A percentile compares a stretch with the other conserved stretches of the same genome.
Conservation (phyloP, 2,113 vertebrate genomes). For the Labrus mixtus region DNA sequence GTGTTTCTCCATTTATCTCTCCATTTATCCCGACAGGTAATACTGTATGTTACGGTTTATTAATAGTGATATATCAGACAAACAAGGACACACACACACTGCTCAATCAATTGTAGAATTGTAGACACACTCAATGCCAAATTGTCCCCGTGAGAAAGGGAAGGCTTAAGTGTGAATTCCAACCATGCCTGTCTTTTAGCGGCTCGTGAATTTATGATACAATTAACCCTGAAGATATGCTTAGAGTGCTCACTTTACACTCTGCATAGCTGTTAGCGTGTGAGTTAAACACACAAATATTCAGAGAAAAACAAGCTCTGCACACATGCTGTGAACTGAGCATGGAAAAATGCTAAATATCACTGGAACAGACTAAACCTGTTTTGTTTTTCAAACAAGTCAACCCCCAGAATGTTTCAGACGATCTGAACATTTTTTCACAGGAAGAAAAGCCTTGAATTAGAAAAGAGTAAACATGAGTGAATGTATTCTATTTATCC, state of each 20-base stretch:
- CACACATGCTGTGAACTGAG: neutral
- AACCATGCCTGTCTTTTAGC: slow-evolving; percentile 77
- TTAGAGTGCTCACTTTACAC: slow-evolving; percentile 68
- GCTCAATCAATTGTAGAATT: no score
- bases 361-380: neutral
- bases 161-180: slow-evolving; percentile 81
- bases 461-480: neutral
- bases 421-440: neutral
- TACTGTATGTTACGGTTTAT: slow-evolving; percentile 38
- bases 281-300: slow-evolving; percentile 46
- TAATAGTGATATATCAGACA: slow-evolving; percentile 54
- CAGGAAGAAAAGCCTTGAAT: neutral
- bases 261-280: slow-evolving; percentile 38
- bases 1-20: neutral
- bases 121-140: slow-evolving; percentile 20
- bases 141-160: slow-evolving; percentile 61
- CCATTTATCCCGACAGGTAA: neutral
- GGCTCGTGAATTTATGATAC: slow-evolving; percentile 82
- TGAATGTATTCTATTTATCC: no score
- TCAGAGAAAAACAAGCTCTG: neutral
- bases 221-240: slow-evolving; percentile 75
- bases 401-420: neutral
- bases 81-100: neutral
- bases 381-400: neutral
- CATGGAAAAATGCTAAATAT: slow-evolving; percentile 1